Percentiles rank a stretch among this genome's conserved stretches.
Evolutionary conservation across 2,888 invertebrate species (phyloP).

Genomic region (Sphaerophoria taeniata): DNA sequence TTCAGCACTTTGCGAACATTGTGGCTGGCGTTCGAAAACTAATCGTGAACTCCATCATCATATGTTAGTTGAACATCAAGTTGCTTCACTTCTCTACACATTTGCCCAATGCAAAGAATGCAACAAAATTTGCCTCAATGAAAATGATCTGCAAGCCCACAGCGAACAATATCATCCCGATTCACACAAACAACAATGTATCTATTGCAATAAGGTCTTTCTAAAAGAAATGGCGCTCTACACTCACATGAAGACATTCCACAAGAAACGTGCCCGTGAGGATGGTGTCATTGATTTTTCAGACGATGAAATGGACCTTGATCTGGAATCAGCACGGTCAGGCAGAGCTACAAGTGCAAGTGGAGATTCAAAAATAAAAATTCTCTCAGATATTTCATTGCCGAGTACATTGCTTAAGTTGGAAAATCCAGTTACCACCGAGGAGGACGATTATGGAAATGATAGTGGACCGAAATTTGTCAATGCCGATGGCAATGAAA

Average conservation of each 20-base stretch:
- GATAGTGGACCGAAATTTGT: slow-evolving; percentile 82
- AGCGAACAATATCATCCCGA: slow-evolving; percentile 84
- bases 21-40: slow-evolving; percentile 90
- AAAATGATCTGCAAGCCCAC: slow-evolving; percentile 88
- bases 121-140: slow-evolving; percentile 89
- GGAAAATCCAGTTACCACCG: slow-evolving; percentile 47
- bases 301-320: slow-evolving; percentile 82
- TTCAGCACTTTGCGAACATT: slow-evolving; percentile 91
- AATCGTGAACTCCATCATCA: slow-evolving; percentile 91
- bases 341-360: slow-evolving; percentile 19
- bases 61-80: slow-evolving; percentile 90
- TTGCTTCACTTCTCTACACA: slow-evolving; percentile 88
- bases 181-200: slow-evolving; percentile 85
- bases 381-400: slow-evolving; percentile 82
- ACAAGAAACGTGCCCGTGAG: slow-evolving; percentile 86
- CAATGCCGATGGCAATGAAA: slow-evolving; percentile 83
- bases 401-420: slow-evolving; percentile 77
- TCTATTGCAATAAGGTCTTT: slow-evolving; percentile 90
- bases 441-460: slow-evolving; percentile 48
- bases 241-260: slow-evolving; percentile 87
- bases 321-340: slow-evolving; percentile 59
- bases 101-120: slow-evolving; percentile 93
- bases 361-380: slow-evolving; percentile 83
- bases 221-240: slow-evolving; percentile 88
- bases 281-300: slow-evolving; percentile 87